These are phyloP conservation scores for Harmothoe impar DNA, from an alignment of 2,888 invertebrate species.

Conservation along the genomic window DNA sequence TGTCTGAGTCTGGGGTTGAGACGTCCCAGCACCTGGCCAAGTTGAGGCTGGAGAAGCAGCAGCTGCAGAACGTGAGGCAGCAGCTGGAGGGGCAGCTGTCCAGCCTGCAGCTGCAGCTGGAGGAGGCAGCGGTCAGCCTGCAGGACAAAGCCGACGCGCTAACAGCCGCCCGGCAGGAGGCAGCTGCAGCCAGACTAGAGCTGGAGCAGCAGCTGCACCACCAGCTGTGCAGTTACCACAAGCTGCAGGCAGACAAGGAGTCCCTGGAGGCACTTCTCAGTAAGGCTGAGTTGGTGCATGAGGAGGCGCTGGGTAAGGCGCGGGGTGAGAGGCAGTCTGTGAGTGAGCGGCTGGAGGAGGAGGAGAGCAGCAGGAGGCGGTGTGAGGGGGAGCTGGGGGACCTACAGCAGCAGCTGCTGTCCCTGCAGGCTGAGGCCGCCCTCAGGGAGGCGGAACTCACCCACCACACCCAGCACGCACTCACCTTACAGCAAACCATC, in stretches of 20 bases:
- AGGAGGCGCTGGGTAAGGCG: not conserved
- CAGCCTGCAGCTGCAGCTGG: not conserved
- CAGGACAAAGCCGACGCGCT: not conserved
- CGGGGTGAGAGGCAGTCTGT: not conserved
- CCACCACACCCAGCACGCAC: not conserved
- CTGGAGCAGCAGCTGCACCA: not conserved
- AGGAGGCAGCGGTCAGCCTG: not conserved
- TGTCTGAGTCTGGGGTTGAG: not conserved
- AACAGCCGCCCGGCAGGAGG: not conserved
- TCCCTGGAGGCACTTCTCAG: not conserved
- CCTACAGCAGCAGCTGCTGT: not conserved
- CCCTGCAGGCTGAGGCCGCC: not conserved
- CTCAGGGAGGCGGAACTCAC: not conserved
- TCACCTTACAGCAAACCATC: not conserved
- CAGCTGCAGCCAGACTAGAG: not conserved
- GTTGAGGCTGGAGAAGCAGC: not conserved
- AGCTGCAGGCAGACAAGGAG: not conserved
- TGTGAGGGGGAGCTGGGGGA: not conserved
- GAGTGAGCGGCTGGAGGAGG: not conserved
- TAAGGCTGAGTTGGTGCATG: not conserved
- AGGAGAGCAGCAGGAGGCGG: not conserved
- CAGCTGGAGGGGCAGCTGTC: not conserved
- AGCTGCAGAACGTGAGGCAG: conserved; percentile 3
- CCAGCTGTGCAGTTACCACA: not conserved
- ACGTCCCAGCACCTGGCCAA: not conserved